Percentiles rank a stretch among this genome's conserved stretches.
These are phyloP conservation scores for Gastrophryne carolinensis DNA, from an alignment of 2,797 vertebrate genomes.

Conservation along the genomic window DNA sequence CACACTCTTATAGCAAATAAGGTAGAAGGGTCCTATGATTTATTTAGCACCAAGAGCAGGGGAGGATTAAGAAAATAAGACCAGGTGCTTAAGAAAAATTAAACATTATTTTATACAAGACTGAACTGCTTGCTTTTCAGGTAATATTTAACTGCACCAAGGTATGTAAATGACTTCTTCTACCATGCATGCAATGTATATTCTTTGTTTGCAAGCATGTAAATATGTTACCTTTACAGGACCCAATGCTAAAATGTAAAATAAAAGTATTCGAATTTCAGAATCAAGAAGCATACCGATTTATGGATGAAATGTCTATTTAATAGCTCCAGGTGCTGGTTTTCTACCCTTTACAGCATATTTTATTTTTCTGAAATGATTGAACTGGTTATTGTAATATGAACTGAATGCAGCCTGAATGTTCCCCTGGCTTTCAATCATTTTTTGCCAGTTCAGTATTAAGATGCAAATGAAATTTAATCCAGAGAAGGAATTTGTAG, in stretches of 20 bases:
- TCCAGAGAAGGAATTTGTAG: slow-evolving; percentile 31
- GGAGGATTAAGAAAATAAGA: too few species aligned
- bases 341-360: slow-evolving; percentile 17
- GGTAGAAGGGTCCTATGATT: too few species aligned
- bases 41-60: too few species aligned
- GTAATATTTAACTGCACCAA: too few species aligned
- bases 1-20: too few species aligned
- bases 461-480: slow-evolving; percentile 52
- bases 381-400: slow-evolving; percentile 48
- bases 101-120: too few species aligned
- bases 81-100: too few species aligned
- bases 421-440: slow-evolving; percentile 40
- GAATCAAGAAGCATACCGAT: neutral
- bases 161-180: too few species aligned
- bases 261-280: neutral
- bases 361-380: slow-evolving; percentile 39
- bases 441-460: slow-evolving; percentile 44
- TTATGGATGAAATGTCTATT: slow-evolving; percentile 21
- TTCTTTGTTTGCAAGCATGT: neutral
- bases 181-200: neutral
- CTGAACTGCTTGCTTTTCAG: too few species aligned
- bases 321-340: slow-evolving; percentile 24
- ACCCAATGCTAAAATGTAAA: neutral
- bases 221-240: neutral
- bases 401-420: slow-evolving; percentile 31